Evolutionary conservation across 1,140 invertebrate species (phyloP).

Genomic region (Coenobita brevimanus): DNA sequence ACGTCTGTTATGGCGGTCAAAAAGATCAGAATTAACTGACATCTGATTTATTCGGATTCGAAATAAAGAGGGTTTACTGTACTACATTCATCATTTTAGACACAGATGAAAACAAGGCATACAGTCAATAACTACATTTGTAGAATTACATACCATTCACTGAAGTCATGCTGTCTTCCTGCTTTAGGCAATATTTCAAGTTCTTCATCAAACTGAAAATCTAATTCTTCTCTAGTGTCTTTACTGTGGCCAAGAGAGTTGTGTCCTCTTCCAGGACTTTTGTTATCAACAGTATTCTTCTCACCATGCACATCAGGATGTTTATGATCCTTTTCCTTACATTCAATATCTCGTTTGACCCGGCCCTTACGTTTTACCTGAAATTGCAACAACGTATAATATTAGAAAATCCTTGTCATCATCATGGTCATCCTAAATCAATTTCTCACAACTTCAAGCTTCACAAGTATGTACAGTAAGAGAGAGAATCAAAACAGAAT

Average conservation of each 20-base stretch:
- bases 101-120: too few relatives aligned
- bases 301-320: neutral
- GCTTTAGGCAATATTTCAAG: constrained; percentile 78
- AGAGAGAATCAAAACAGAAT: too few relatives aligned
- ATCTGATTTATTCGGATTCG: too few relatives aligned
- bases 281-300: neutral
- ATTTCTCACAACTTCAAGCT: too few relatives aligned
- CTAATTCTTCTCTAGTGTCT: constrained; percentile 87
- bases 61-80: too few relatives aligned
- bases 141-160: constrained; percentile 65
- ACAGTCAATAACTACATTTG: too few relatives aligned
- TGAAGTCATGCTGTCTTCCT: constrained; percentile 87
- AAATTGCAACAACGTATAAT: neutral
- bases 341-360: constrained; percentile 33
- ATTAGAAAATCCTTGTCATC: too few relatives aligned
- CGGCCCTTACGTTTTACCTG: constrained; percentile 46
- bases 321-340: constrained; percentile 35
- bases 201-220: constrained; percentile 98
- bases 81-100: too few relatives aligned
- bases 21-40: too few relatives aligned
- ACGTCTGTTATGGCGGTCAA: too few relatives aligned
- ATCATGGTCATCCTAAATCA: too few relatives aligned
- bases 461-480: too few relatives aligned
- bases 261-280: neutral
- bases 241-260: constrained; percentile 61